Evolutionary conservation across 2,113 vertebrate species (phyloP).

Genomic region (Piaya cayana): DNA sequence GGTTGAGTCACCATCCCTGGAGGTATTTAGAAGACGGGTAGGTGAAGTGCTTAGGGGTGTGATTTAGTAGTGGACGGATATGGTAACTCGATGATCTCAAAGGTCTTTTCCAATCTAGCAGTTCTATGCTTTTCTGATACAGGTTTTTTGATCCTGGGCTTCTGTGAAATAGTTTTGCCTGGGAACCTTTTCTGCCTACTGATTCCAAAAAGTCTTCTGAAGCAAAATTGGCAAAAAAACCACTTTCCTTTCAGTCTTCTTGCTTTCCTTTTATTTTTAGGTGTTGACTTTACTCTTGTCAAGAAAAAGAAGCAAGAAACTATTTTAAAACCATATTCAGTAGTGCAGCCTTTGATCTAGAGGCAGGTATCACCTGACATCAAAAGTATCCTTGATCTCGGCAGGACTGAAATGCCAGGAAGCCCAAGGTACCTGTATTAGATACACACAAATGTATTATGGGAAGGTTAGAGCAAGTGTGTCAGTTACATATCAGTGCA

Average conservation of each 20-base stretch:
- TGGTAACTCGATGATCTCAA: no score
- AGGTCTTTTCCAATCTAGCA: no score
- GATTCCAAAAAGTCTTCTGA: background rate
- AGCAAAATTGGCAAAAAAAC: background rate
- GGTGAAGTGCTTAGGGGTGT: no score
- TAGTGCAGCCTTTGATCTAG: slow-evolving; percentile 14
- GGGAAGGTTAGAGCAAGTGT: background rate
- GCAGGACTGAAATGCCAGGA: background rate
- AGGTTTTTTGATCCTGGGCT: background rate
- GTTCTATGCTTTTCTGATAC: background rate
- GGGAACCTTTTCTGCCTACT: background rate
- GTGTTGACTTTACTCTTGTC: background rate
- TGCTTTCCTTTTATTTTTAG: background rate
- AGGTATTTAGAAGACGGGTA: no score
- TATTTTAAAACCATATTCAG: background rate
- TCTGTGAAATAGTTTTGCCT: background rate
- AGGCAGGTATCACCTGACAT: background rate
- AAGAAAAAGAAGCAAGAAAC: background rate
- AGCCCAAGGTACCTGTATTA: background rate
- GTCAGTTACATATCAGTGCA: background rate
- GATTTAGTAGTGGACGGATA: no score
- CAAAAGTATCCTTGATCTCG: slow-evolving; percentile 38
- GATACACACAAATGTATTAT: background rate
- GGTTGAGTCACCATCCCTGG: no score
- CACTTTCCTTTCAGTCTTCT: background rate